A percentile compares a stretch with the other conserved stretches of the same genome.
Conservation (phyloP, 1,140 invertebrate genomes). For the Vanessa atalanta region DNA sequence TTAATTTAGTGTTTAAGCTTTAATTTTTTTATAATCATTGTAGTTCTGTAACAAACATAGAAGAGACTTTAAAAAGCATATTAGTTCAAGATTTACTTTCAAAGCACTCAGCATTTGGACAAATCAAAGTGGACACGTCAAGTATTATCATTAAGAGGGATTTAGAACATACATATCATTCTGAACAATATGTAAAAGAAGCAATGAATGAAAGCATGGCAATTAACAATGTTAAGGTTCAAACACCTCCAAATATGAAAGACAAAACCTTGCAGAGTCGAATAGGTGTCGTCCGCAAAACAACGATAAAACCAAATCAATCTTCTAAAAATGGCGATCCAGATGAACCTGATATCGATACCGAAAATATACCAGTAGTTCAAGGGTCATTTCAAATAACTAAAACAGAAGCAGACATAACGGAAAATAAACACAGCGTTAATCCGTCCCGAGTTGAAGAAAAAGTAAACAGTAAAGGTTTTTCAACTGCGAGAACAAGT, state of each 20-base stretch:
- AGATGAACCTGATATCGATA: conserved; percentile 80
- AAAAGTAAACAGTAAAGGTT: conserved; percentile 65
- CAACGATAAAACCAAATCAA: conserved; percentile 74
- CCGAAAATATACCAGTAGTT: conserved; percentile 81
- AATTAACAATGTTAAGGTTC: conserved; percentile 55
- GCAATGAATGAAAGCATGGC: conserved; percentile 71
- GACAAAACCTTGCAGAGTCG: conserved; percentile 74
- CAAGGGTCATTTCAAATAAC: conserved; percentile 84
- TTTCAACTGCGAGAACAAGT: conserved; percentile 52
- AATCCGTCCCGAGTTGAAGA: conserved; percentile 61
- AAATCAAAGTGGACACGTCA: conserved; percentile 84
- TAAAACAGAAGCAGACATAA: conserved; percentile 83
- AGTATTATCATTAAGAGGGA: conserved; percentile 84
- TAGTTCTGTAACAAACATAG: conserved; percentile 84
- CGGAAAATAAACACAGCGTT: conserved; percentile 80
- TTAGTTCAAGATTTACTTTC: conserved; percentile 85
- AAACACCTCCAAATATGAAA: conserved; percentile 66
- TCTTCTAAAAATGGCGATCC: conserved; percentile 65
- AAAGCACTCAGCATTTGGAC: conserved; percentile 84
- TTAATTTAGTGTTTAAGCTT: not conserved
- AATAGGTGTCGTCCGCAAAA: conserved; percentile 79
- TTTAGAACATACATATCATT: conserved; percentile 77
- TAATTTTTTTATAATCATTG: conserved; percentile 51
- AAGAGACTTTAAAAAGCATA: conserved; percentile 85
- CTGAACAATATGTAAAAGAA: conserved; percentile 73